A percentile compares a stretch with the other conserved stretches of the same genome.
These are phyloP conservation scores for Nansenia antarctica DNA, from an alignment of 2,113 vertebrate genomes.

Conservation along the genomic window DNA sequence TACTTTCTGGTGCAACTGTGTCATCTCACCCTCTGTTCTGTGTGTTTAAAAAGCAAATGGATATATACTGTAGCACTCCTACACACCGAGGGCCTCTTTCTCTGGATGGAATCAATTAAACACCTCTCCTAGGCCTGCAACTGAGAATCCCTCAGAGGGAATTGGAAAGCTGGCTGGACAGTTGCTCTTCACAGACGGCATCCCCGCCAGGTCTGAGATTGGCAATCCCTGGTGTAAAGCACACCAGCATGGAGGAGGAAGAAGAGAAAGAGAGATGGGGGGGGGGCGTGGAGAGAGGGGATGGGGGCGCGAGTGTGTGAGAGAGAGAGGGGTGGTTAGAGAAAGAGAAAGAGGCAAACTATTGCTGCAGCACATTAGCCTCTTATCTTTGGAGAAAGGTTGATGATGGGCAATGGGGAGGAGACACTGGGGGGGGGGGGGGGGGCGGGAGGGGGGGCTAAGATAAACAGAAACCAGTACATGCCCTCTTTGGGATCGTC, in stretches of 20 bases:
- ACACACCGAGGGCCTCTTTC: not conserved
- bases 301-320: not conserved
- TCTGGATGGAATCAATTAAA: not conserved
- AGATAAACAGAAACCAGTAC: slow-evolving; percentile 21
- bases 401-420: slow-evolving; percentile 3
- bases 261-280: not conserved
- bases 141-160: not conserved
- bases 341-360: not conserved
- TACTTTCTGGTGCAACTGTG: not conserved
- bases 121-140: not conserved
- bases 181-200: not conserved
- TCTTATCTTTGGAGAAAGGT: not conserved
- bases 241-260: not conserved
- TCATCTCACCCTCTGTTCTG: not conserved
- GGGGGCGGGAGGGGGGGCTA: too few species aligned
- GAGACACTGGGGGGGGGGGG: not conserved
- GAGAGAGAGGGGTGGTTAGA: not conserved
- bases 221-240: not conserved
- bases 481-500: not conserved
- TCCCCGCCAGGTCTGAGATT: not conserved
- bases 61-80: not conserved
- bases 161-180: slow-evolving; percentile 1
- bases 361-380: not conserved
- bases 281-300: not conserved
- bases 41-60: not conserved